Conservation (phyloP, 2,113 vertebrate species). For the Urocolius indicus region DNA sequence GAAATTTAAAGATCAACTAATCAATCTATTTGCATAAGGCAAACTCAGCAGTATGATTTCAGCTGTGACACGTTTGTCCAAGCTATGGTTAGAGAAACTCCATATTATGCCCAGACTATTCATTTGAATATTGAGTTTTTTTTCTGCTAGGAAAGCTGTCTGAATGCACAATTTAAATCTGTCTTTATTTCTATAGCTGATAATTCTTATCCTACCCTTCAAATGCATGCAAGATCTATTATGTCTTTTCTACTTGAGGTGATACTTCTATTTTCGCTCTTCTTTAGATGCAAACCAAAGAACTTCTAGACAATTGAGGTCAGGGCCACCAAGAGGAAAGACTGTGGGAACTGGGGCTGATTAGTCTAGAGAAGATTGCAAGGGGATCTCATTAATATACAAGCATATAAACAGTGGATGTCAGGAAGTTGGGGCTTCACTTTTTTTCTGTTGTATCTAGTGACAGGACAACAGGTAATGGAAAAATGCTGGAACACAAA, state of each 20-base stretch:
- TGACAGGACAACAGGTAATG: no score
- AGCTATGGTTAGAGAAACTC: not conserved
- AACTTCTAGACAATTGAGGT: no score
- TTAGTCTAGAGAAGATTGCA: no score
- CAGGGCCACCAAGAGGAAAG: no score
- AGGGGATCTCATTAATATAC: no score
- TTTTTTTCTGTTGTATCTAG: no score
- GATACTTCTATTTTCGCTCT: not conserved
- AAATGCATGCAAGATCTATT: rapidly evolving
- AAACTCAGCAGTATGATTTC: not conserved
- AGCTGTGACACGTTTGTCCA: not conserved
- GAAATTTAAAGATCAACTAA: not conserved
- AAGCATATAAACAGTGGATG: no score
- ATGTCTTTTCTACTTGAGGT: not conserved
- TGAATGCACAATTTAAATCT: not conserved
- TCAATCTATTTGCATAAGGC: not conserved
- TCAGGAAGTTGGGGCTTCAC: no score
- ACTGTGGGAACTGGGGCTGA: no score
- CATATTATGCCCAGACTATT: not conserved
- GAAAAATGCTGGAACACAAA: no score
- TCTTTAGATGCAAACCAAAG: not conserved
- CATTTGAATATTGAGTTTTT: not conserved
- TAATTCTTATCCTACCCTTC: not conserved
- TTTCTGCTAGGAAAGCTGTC: not conserved
- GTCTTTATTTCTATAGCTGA: not conserved